Conservation (phyloP, 2,113 vertebrate genomes). For the Podarcis raffonei region DNA sequence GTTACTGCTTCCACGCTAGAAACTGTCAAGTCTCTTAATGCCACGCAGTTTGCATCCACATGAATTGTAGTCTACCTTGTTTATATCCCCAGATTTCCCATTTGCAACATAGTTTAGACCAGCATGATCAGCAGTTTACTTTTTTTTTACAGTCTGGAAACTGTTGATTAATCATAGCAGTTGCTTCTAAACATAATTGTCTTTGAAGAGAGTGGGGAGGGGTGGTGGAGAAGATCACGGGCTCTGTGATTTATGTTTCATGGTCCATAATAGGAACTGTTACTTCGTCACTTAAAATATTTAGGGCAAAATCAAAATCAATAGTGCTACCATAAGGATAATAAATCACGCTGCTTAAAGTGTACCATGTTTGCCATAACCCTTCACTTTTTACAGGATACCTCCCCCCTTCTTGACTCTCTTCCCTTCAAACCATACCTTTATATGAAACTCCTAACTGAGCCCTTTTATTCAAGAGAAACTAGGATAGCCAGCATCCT, state of each 20-base stretch:
- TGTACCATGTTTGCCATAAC: neutral
- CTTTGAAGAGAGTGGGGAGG: conserved; percentile 7
- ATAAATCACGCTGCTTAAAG: neutral
- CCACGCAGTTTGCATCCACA: conserved; percentile 53
- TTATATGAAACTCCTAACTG: neutral
- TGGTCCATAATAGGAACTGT: neutral
- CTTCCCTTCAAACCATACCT: neutral
- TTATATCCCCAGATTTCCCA: conserved; percentile 32
- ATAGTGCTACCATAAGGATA: neutral
- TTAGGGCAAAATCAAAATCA: conserved; percentile 16
- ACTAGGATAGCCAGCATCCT: neutral
- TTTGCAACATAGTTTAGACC: conserved; percentile 42
- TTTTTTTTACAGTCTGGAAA: conserved; percentile 28
- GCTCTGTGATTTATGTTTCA: conserved; percentile 17
- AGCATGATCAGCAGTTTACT: conserved; percentile 35
- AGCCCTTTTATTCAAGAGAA: neutral
- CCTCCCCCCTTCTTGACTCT: too few relatives aligned
- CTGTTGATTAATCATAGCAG: conserved; percentile 41
- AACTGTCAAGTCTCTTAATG: conserved; percentile 75
- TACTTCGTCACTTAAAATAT: conserved; percentile 10
- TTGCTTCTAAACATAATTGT: conserved; percentile 31
- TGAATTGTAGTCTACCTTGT: conserved; percentile 46
- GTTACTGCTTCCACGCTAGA: conserved; percentile 73
- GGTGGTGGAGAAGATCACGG: neutral
- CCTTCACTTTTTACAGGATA: neutral